Base-by-base conservation (phyloP, 2,888 invertebrate genomes). In the Aplocera efformata region DNA sequence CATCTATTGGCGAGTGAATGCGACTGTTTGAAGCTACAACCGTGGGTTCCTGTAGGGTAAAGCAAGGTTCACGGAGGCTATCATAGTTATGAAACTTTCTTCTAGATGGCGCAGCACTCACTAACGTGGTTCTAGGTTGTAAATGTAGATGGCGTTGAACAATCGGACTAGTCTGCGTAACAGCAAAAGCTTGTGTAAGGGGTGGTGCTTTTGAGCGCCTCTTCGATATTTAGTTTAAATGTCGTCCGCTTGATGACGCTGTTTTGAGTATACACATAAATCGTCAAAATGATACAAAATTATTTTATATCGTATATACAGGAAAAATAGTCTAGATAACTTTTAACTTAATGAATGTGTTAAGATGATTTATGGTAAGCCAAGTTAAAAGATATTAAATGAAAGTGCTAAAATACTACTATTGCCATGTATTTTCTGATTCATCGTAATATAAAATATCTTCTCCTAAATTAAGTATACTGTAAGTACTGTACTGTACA, bases 1-100 rank as follows among this genome's bases (percentile, higher is more conserved):
- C 83, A 79, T 78, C 82, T 83, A 41, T 67, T 59, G 59, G 38
- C 35, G 32, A 35, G 10, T 39, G 21, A 31, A 24, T 38, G 51
- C 25, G 51, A 17, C 13, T 2, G 13, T 5, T 17, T 17, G 13
- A 17, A 17, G 5, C 13, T 2, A 57, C 56, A 54, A 35, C 39
- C 34, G 42, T 40, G 34, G 41, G 55, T 39, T 61, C 60, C 64
- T 44, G 41, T 36, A 42, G 62, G 60, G 66, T 32, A 26, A 34
- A 24, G 23, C 10, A 7, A 40, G 35, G 34, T 36, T 27, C 28
- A n/a, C 22, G 29, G 10, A 21, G 17, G 9, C 21, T 22, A 20
- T 25, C 31, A 10, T 41, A 41, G 40, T 50, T 32, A 4, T 6
- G 5, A 8, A 22, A 29, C 7, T 24, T 28, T 13, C 3, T 10